Evolutionary conservation across 2,888 invertebrate species (phyloP), one percentile per base, ranked within the genome.

Genomic region (Napeogenes inachia): DNA sequence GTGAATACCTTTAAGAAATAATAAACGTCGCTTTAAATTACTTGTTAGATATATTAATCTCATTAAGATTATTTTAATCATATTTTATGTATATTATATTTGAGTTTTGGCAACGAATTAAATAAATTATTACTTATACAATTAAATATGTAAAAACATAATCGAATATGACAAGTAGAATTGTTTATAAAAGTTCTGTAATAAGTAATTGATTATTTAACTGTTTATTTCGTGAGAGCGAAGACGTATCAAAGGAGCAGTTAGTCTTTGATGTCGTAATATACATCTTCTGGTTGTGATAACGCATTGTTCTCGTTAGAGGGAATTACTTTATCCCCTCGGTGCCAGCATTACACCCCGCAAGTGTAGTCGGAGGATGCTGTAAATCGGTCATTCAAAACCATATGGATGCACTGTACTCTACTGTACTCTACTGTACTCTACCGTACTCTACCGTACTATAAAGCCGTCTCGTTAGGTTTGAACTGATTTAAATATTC

Each of bases 301-400:
- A 79, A 77, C 74, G 78, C 75, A 79, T 82, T 83, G 81, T 82
- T 81, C 81, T 65, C 73, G 76, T 77, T 75, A 78, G 77, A 80
- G 76, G 75, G 80, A 81, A 82, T 83, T 78, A 82, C 75, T 77
- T 78, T 73, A 75, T 75, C 77, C 75, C 77, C 78, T 73, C 70
- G 68, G 50, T 50, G 50, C 8, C 10, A 50, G 50, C 70, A 70
- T 69, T 71, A 70, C 69, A 69, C 69, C 66, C 68, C 68, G 63
- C 74, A 73, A 75, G 76, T 72, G 72, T 73, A 70, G 50, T 50
- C 30, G 50, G 50, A 50, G 50, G n/a, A 50, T 30, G 50, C 50
- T 30, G 30, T 50, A 50, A 50, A 50, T 50, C 50, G 50, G 50
- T 50, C 21, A 50, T 50, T 50, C 50, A 30, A 50, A 47, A 30